Conservation (phyloP, 1,140 invertebrate species). For the Drosophila willistoni region DNA sequence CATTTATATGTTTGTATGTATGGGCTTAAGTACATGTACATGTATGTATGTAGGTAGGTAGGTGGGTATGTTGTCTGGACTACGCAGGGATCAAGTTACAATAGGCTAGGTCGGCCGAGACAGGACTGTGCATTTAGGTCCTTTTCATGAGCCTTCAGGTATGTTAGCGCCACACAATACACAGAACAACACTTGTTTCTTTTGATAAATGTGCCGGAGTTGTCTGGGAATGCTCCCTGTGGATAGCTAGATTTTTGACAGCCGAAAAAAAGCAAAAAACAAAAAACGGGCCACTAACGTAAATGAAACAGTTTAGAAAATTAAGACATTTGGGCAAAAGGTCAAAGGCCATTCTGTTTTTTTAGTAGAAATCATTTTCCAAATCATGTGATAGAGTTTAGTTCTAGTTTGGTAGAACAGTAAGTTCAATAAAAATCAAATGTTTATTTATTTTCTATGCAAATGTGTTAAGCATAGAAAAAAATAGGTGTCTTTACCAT, state of each 20-base stretch:
- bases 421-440: no score
- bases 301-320: background rate
- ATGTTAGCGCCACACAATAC: slow-evolving; percentile 7
- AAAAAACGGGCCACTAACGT: background rate
- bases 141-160: slow-evolving; percentile 8
- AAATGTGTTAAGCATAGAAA: no score
- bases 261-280: background rate
- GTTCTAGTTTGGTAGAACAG: no score
- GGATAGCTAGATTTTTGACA: background rate
- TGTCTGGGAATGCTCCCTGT: slow-evolving; percentile 8
- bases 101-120: background rate
- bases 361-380: no score
- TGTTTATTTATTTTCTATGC: no score
- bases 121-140: slow-evolving; percentile 3
- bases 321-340: background rate
- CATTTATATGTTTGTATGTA: background rate
- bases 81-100: background rate
- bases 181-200: background rate
- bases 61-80: slow-evolving; percentile 7
- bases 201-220: background rate
- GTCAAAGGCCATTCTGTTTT: no score
- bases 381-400: no score
- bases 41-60: background rate
- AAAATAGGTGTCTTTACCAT: no score
- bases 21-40: background rate